Conservation (phyloP, 2,888 invertebrate genomes). For the Andrena dorsata region DNA sequence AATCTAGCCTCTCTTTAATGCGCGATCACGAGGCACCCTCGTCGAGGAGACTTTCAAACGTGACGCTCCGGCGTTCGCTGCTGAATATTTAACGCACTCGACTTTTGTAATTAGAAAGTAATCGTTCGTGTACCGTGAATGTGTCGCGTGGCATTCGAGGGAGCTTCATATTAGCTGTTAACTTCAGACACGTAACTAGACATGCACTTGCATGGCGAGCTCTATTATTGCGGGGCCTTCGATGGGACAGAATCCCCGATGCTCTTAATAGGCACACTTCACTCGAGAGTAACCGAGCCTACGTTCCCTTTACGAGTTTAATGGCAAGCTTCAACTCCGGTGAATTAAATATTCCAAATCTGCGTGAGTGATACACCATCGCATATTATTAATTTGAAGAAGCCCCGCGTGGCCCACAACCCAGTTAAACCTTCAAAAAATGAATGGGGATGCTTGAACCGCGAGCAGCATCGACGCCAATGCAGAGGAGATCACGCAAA, state of each 20-base stretch:
- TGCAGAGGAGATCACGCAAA: conserved; percentile 28
- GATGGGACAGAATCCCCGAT: too few relatives aligned
- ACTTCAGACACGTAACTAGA: too few relatives aligned
- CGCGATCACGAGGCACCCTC: conserved; percentile 47
- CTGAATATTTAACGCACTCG: conserved; percentile 21
- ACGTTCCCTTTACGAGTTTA: too few relatives aligned
- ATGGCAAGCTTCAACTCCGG: too few relatives aligned
- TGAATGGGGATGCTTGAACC: conserved; percentile 9
- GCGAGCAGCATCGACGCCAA: conserved; percentile 6
- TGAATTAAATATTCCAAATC: not conserved
- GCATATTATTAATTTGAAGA: not conserved
- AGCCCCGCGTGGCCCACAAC: too few relatives aligned
- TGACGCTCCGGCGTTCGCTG: not conserved
- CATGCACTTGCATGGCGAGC: too few relatives aligned
- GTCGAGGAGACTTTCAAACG: conserved; percentile 12
- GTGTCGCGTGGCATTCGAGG: too few relatives aligned
- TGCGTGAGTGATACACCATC: not conserved
- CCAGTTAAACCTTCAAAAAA: not conserved
- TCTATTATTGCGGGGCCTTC: too few relatives aligned
- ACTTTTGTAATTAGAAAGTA: conserved; percentile 15
- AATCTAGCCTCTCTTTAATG: conserved; percentile 39
- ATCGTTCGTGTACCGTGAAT: not conserved
- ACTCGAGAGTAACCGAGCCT: too few relatives aligned
- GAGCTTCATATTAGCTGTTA: not conserved
- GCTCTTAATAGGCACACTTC: too few relatives aligned